These are phyloP conservation scores for Microchirus variegatus DNA, from an alignment of 2,797 vertebrate species.

Conservation along the genomic window DNA sequence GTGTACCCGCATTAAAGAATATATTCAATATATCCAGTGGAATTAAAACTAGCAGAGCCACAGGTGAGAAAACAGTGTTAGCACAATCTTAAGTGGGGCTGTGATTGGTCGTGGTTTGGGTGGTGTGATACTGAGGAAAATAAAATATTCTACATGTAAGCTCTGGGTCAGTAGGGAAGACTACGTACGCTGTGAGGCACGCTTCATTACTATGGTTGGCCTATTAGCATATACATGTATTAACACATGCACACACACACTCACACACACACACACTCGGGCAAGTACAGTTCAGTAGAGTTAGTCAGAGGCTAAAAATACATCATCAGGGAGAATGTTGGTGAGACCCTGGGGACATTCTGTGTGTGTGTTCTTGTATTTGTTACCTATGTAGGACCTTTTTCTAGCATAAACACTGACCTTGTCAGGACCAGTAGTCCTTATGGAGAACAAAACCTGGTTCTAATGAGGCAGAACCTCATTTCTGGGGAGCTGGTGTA, in stretches of 20 bases:
- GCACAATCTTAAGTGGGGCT: neutral
- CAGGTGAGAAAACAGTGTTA: constrained; percentile 1
- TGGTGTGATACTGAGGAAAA: neutral
- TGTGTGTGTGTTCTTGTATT: constrained; percentile 8
- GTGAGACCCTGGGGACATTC: constrained; percentile 28
- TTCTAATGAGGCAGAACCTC: too few relatives aligned
- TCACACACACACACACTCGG: constrained; percentile 3
- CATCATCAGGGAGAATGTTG: constrained; percentile 39
- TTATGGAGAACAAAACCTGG: too few relatives aligned
- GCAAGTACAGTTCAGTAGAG: constrained; percentile 18
- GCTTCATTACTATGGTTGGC: constrained; percentile 33
- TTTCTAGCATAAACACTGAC: too few relatives aligned
- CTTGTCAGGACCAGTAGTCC: too few relatives aligned
- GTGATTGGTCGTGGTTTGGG: neutral
- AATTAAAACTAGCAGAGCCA: neutral
- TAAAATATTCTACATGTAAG: constrained; percentile 2
- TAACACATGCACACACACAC: constrained; percentile 28
- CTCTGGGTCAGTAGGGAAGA: constrained; percentile 47
- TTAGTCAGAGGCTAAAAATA: constrained; percentile 68
- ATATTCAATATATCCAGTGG: neutral
- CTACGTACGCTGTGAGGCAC: neutral
- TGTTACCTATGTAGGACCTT: too few relatives aligned
- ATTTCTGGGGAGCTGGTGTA: too few relatives aligned
- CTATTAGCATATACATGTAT: constrained; percentile 40
- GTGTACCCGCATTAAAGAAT: neutral